Conservation (phyloP, 92 coral and sea anemone genomes). For the Heteractis magnifica region DNA sequence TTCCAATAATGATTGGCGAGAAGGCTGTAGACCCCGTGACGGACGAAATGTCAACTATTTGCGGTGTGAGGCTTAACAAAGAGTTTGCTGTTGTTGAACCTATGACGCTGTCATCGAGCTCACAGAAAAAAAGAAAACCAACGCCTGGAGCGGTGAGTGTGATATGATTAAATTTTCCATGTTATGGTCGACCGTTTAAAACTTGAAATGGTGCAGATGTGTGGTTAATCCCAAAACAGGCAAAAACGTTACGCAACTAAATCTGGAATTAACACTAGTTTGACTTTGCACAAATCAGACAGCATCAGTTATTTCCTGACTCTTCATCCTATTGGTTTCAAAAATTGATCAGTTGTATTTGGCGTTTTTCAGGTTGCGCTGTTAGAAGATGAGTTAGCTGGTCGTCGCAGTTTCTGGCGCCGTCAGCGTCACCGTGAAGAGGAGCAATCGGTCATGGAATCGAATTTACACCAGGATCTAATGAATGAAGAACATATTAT, state of each 20-base stretch:
- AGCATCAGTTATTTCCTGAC: not conserved
- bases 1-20: constrained; percentile 97
- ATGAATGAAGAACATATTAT: constrained; percentile 76
- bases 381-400: constrained; percentile 90
- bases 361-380: constrained; percentile 66
- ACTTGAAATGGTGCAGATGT: no score
- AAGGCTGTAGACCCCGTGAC: constrained; percentile 95
- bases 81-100: constrained; percentile 92
- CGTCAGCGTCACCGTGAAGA: constrained; percentile 97
- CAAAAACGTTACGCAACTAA: not conserved
- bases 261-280: no score
- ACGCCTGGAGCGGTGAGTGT: constrained; percentile 80
- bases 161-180: no score
- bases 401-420: constrained; percentile 98
- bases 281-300: not conserved
- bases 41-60: constrained; percentile 80
- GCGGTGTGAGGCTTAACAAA: constrained; percentile 88
- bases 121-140: constrained; percentile 83
- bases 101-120: constrained; percentile 84
- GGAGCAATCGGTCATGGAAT: constrained; percentile 76
- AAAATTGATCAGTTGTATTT: not conserved
- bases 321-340: not conserved
- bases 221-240: not conserved
- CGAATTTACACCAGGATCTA: constrained; percentile 64
- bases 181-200: no score